Percentiles rank a stretch among this genome's conserved stretches.
Conservation (phyloP, 2,797 vertebrate species). For the Amblyopsis hoosieri region DNA sequence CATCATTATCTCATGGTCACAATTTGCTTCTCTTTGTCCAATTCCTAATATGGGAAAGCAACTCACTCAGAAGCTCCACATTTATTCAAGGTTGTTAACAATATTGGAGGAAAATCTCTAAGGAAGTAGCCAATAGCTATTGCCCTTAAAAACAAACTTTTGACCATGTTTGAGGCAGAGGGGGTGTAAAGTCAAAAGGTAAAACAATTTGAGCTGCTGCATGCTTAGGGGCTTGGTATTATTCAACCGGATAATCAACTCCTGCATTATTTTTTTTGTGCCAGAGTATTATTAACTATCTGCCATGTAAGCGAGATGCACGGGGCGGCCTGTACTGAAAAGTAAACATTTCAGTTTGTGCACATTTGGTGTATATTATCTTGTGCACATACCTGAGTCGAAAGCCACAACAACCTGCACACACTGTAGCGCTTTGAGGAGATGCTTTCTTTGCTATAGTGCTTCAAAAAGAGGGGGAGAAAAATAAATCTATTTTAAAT, state of each 20-base stretch:
- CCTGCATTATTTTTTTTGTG: constrained; percentile 20
- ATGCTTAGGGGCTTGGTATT: constrained; percentile 52
- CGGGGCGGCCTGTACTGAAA: constrained; percentile 44
- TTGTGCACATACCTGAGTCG: constrained; percentile 22
- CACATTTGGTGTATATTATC: constrained; percentile 46
- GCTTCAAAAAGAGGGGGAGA: too few relatives aligned
- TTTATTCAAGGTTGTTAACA: too few relatives aligned
- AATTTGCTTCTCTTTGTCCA: too few relatives aligned
- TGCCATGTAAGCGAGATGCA: constrained; percentile 56
- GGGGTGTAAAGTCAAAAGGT: constrained; percentile 13
- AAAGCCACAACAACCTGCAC: constrained; percentile 25
- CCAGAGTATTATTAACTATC: constrained; percentile 38
- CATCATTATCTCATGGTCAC: too few relatives aligned
- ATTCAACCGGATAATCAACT: constrained; percentile 65
- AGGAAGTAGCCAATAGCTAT: not conserved
- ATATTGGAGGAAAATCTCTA: not conserved
- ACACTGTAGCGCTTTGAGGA: constrained; percentile 9
- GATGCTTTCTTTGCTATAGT: not conserved
- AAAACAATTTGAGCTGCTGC: constrained; percentile 27
- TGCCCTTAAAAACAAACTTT: too few relatives aligned
- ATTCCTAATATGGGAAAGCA: too few relatives aligned
- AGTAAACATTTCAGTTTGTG: constrained; percentile 51
- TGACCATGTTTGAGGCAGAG: too few relatives aligned
- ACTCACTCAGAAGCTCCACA: too few relatives aligned
- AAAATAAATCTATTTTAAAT: too few relatives aligned